Base-by-base conservation (phyloP, 2,797 vertebrate genomes). In the Molossus molossus region DNA sequence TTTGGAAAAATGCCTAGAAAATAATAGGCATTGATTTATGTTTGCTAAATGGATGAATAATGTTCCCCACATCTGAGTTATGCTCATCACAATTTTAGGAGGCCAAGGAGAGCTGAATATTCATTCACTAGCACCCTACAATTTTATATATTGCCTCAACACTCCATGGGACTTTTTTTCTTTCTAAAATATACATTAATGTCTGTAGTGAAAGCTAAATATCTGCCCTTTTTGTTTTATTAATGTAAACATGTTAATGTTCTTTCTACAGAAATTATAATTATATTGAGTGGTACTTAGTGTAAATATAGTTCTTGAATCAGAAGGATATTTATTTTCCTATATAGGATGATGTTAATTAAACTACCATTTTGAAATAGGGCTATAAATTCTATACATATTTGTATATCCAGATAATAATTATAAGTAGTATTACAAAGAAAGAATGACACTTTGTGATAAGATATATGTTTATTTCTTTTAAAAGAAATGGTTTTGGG, bases 191-290 rank as follows among this genome's bases (percentile, higher is more conserved):
- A 3, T 69, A 3, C 25, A 97, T 96, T 97, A 96, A 91, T 76
- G 84, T 79, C 23, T 91, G 33, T 95, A 98, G 82, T 37, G 92
- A 33, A 97, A 97, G 92, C 85, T 94, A 96, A 60, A 94, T 9
- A 95, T 82, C 76, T 96, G 64, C 70, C 55, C 29, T 21, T 94
- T 96, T 73, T 97, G 58, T 88, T 97, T 98, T 95, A 97, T 96
- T 97, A 98, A 97, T 96, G 94, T 98, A 98, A 98, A 97, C 80
- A 97, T 97, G 96, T 98, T 97, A 97, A 97, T 97, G 94, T 98
- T 96, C 92, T 98, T 91, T 97, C 64, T 97, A 98, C 93, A 96
- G 93, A 98, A 97, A 97, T 85, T 96, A 72, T 97, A 98, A 97
- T 98, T 97, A 97, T 80, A 98, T 97, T 97, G 92, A 97, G 95